phyloP scores from a whole-genome alignment of 2,888 invertebrate species.

The Andricus quercusramuli region DNA sequence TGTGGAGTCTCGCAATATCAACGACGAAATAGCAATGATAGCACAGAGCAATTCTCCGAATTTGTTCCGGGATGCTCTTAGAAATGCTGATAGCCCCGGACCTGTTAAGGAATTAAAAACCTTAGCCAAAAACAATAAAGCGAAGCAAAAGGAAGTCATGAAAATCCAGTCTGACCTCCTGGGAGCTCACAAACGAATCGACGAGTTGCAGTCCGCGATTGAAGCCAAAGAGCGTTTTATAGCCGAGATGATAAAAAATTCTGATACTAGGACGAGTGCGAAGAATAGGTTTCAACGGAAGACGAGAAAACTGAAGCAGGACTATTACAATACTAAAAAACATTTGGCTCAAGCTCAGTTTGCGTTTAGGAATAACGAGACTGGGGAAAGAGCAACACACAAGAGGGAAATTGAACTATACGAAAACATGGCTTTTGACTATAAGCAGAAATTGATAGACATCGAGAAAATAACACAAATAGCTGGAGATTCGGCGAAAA shows the following conservation, averaged over 20 bases:
- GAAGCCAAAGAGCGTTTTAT: slow-evolving; percentile 88
- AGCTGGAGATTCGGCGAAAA: slow-evolving; percentile 83
- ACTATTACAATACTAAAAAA: slow-evolving; percentile 82
- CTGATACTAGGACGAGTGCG: slow-evolving; percentile 81
- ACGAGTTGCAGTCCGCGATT: slow-evolving; percentile 85
- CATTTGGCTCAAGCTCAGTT: slow-evolving; percentile 81
- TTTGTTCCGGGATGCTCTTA: slow-evolving; percentile 80
- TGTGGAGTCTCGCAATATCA: slow-evolving; percentile 53
- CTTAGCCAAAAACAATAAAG: slow-evolving; percentile 74
- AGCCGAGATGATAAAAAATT: slow-evolving; percentile 83
- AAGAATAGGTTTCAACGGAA: slow-evolving; percentile 84
- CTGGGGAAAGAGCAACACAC: slow-evolving; percentile 72
- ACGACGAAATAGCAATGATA: slow-evolving; percentile 40
- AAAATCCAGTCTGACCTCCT: slow-evolving; percentile 81
- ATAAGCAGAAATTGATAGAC: slow-evolving; percentile 80
- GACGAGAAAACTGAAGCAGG: slow-evolving; percentile 81
- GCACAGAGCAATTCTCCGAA: slow-evolving; percentile 63
- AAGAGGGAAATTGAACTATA: slow-evolving; percentile 77
- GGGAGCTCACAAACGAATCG: slow-evolving; percentile 84
- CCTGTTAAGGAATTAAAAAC: slow-evolving; percentile 80
- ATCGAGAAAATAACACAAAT: slow-evolving; percentile 81
- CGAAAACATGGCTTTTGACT: slow-evolving; percentile 78
- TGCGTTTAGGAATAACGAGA: slow-evolving; percentile 67
- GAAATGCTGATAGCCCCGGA: slow-evolving; percentile 81
- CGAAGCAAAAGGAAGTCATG: slow-evolving; percentile 75